Percentiles rank a stretch among this genome's conserved stretches.
These are phyloP conservation scores for Meloidogyne hapla DNA, from an alignment of 1,140 invertebrate species.

Conservation along the genomic window DNA sequence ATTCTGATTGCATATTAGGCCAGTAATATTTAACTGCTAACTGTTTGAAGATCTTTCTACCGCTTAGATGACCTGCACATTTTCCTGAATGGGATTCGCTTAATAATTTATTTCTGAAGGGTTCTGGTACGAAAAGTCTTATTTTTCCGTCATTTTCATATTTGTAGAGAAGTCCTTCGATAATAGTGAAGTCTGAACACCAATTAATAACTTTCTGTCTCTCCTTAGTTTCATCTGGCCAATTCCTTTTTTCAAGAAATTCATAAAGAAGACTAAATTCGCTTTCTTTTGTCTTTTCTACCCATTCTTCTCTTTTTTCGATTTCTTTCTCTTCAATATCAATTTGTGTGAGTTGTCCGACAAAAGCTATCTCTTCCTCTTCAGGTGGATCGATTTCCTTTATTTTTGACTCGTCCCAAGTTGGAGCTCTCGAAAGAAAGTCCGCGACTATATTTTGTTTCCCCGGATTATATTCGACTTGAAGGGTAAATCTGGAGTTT, in stretches of 20 bases:
- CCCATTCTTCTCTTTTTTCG: neutral
- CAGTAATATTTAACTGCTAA: neutral
- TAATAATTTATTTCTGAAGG: neutral
- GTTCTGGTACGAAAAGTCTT: neutral
- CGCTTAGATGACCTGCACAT: constrained; percentile 2
- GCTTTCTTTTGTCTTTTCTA: neutral
- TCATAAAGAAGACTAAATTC: neutral
- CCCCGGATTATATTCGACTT: neutral
- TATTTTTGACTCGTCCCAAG: neutral
- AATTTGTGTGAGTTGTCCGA: neutral
- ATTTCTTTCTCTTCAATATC: neutral
- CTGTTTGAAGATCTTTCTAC: constrained; percentile 2
- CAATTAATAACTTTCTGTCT: neutral
- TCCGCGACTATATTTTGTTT: neutral
- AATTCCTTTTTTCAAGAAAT: neutral
- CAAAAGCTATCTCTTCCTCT: too few relatives aligned
- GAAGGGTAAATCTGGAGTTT: neutral
- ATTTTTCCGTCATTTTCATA: neutral
- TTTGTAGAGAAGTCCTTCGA: neutral
- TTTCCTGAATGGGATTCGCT: neutral
- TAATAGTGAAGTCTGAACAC: neutral
- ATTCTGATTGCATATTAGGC: constrained; percentile 14
- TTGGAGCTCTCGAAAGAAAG: neutral
- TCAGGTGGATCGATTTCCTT: neutral
- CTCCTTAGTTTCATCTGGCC: neutral